A percentile compares a stretch with the other conserved stretches of the same genome.
Conservation (phyloP, 2,888 invertebrate species). For the Volucella bombylans region DNA sequence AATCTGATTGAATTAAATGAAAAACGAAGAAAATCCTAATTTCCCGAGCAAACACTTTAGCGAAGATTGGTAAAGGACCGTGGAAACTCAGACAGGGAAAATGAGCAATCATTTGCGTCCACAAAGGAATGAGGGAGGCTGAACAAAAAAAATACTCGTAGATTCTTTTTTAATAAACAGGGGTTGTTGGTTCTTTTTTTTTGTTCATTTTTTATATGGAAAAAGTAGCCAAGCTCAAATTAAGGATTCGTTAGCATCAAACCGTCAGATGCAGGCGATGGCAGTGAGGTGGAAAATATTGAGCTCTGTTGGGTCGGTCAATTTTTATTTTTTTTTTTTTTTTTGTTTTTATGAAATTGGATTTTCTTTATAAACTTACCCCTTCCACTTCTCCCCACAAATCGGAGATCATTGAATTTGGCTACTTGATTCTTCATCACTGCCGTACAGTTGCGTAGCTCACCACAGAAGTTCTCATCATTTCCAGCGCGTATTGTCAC, state of each 20-base stretch:
- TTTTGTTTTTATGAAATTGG: not conserved
- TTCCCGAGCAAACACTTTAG: constrained; percentile 69
- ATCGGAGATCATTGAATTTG: constrained; percentile 98
- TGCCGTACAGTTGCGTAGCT: constrained; percentile 95
- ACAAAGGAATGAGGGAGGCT: constrained; percentile 43
- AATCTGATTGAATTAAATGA: constrained; percentile 74
- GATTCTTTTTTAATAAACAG: constrained; percentile 56
- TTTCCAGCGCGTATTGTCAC: constrained; percentile 97
- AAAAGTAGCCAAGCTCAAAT: constrained; percentile 58
- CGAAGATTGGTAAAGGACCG: not conserved
- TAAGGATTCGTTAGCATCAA: constrained; percentile 67
- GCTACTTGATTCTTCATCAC: constrained; percentile 98
- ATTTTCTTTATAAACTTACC: constrained; percentile 85
- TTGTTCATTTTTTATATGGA: not conserved
- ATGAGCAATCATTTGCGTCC: constrained; percentile 73
- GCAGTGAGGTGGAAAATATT: constrained; percentile 1
- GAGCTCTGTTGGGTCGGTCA: not conserved
- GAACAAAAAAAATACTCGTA: constrained; percentile 71
- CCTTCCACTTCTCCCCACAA: constrained; percentile 97
- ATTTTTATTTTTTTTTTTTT: not conserved
- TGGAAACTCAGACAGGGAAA: constrained; percentile 51
- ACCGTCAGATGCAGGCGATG: constrained; percentile 54
- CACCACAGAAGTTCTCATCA: constrained; percentile 98
- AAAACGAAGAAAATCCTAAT: constrained; percentile 70
- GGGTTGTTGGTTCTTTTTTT: constrained; percentile 52